These are phyloP conservation scores for Ataeniobius toweri DNA, from an alignment of 2,797 vertebrate species.

Conservation along the genomic window DNA sequence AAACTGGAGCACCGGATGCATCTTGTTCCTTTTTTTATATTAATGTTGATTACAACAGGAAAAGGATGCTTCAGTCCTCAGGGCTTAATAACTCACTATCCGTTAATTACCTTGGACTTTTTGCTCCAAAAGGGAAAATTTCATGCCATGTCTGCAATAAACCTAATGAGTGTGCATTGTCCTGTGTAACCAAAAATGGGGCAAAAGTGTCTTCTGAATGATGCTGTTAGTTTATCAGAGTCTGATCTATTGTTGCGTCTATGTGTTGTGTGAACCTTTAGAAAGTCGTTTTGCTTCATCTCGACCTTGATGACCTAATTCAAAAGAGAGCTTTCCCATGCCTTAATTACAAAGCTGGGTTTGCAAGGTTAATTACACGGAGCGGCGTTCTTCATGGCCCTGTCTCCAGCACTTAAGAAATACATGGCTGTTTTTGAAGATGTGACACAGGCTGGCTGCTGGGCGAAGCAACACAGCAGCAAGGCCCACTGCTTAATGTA, in stretches of 20 bases:
- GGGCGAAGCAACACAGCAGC: slow-evolving; percentile 42
- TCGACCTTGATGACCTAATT: slow-evolving; percentile 77
- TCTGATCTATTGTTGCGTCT: slow-evolving; percentile 8
- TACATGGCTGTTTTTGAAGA: slow-evolving; percentile 69
- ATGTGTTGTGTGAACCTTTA: slow-evolving; percentile 30
- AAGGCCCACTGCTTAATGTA: slow-evolving; percentile 3
- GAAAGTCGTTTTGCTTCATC: slow-evolving; percentile 65
- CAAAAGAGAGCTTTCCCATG: slow-evolving; percentile 68
- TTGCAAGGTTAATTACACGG: slow-evolving; percentile 81
- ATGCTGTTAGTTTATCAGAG: neutral
- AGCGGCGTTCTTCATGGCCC: slow-evolving; percentile 65
- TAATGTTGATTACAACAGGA: slow-evolving; percentile 29
- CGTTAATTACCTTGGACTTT: slow-evolving; percentile 46
- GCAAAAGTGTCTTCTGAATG: neutral
- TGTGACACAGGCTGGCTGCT: slow-evolving; percentile 49
- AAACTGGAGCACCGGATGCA: slow-evolving; percentile 31
- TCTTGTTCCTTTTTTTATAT: slow-evolving; percentile 37
- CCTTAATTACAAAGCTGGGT: slow-evolving; percentile 80
- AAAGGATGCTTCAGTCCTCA: slow-evolving; percentile 18
- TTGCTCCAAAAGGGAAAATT: slow-evolving; percentile 9
- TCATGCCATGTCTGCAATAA: slow-evolving; percentile 19
- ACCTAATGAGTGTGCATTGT: neutral
- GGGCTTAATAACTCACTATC: slow-evolving; percentile 45
- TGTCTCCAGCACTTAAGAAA: slow-evolving; percentile 67
- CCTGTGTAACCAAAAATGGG: slow-evolving; percentile 1